phyloP scores from a whole-genome alignment of 2,113 vertebrate genomes.

The Corynorhinus townsendii region DNA sequence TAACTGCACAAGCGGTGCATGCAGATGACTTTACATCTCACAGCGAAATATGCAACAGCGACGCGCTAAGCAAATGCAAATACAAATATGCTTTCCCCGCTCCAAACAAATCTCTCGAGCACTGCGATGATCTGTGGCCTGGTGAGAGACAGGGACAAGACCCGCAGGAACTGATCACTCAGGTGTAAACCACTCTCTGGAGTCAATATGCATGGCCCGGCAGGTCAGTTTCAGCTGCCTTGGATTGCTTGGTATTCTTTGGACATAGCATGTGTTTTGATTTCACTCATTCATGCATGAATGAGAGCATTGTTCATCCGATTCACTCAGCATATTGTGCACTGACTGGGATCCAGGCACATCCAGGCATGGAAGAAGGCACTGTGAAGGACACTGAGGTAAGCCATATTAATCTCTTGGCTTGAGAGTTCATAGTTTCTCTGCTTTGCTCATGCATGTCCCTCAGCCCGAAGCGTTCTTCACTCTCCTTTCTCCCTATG shows the following conservation, averaged over 20 bases:
- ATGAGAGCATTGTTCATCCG: not conserved
- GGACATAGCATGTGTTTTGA: not conserved
- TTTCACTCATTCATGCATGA: not conserved
- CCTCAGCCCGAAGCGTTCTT: not conserved
- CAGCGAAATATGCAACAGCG: constrained; percentile 71
- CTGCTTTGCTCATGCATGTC: not conserved
- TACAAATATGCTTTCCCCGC: constrained; percentile 75
- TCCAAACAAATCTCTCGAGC: constrained; percentile 73
- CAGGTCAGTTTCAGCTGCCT: not conserved
- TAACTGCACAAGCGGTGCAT: constrained; percentile 65
- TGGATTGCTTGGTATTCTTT: not conserved
- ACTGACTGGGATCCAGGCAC: not conserved
- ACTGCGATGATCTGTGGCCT: not conserved
- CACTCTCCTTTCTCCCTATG: not conserved
- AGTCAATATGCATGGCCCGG: not conserved
- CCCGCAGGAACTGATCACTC: constrained; percentile 4
- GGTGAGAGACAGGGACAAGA: constrained; percentile 52
- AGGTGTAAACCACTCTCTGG: not conserved
- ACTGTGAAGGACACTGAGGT: not conserved
- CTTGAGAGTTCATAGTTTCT: not conserved
- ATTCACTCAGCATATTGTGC: not conserved
- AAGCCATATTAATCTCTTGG: not conserved
- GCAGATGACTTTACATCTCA: constrained; percentile 76
- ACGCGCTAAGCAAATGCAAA: constrained; percentile 76
- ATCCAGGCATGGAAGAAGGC: not conserved